phyloP scores from a whole-genome alignment of 2,888 invertebrate species.

The Aquatica leii region DNA sequence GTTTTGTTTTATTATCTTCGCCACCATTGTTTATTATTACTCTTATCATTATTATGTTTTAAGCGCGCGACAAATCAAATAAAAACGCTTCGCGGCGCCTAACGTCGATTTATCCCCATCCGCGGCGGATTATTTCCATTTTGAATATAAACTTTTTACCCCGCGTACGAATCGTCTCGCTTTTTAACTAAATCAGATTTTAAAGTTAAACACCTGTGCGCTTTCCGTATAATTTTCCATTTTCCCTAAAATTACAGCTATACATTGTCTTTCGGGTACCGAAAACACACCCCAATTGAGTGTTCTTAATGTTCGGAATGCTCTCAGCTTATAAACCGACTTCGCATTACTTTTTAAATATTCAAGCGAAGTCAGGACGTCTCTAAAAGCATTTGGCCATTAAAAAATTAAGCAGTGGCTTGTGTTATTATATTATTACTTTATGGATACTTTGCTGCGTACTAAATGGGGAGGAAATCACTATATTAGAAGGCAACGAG shows the following conservation, averaged over 20 bases:
- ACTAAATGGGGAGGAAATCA: slow-evolving; percentile 59
- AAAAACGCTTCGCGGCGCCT: background rate
- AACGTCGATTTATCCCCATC: background rate
- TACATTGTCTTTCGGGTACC: slow-evolving; percentile 54
- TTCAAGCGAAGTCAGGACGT: slow-evolving; percentile 60
- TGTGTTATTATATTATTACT: slow-evolving; percentile 61
- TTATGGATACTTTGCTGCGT: slow-evolving; percentile 60
- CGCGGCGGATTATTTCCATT: slow-evolving; percentile 1
- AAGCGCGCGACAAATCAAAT: background rate
- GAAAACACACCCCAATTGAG: slow-evolving; percentile 50
- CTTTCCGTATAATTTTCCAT: slow-evolving; percentile 45
- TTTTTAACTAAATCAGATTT: slow-evolving; percentile 49
- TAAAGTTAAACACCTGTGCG: slow-evolving; percentile 49
- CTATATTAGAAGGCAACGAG: slow-evolving; percentile 39
- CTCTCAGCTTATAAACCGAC: slow-evolving; percentile 48
- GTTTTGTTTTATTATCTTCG: slow-evolving; percentile 16
- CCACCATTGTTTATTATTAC: too few species aligned
- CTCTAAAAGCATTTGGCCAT: slow-evolving; percentile 73
- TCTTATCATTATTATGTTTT: too few species aligned
- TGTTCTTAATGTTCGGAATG: slow-evolving; percentile 53
- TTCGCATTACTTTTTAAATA: slow-evolving; percentile 60
- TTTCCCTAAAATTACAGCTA: slow-evolving; percentile 51
- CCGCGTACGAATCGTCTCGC: slow-evolving; percentile 10
- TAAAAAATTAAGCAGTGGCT: slow-evolving; percentile 65
- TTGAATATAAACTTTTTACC: slow-evolving; percentile 9